Base-by-base conservation (phyloP, 2,113 vertebrate genomes). In the Octodon degus region DNA sequence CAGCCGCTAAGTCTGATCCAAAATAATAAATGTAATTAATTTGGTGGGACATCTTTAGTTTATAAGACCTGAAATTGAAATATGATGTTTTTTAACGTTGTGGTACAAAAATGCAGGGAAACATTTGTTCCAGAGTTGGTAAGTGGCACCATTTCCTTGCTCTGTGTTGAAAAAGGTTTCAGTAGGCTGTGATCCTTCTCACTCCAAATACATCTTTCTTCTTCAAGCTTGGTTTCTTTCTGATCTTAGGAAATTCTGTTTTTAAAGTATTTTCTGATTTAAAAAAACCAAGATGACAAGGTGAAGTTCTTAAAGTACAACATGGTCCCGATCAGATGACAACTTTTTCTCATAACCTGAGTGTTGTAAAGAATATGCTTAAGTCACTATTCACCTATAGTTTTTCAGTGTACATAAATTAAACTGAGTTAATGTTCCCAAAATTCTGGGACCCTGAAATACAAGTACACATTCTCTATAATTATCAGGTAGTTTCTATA, bases 41-140 rank as follows among this genome's bases (percentile, higher is more conserved):
- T 97, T 94, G 34, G 89, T 30, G 86, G 85, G 72, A 93, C 90
- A 96, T 93, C 90, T 97, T 97, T 96, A 96, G 85, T 92, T 95
- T 97, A 89, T 95, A 95, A 96, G 92, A 63, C 90, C 79, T 93
- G 89, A 94, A 96, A 96, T 97, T 95, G 95, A 96, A 97, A 97
- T 96, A 79, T 17, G 53, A 87, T 97, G 90, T 91, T 96, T 96
- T 95, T 97, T 67, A 90, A 94, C 62, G 79, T 22, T 86, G 89
- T 72, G 70, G 84, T 93, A 62, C 63, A 86, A 79, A 96, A 84
- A 85, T 47, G 68, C 32, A 68, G 65, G 76, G 72, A 86, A 91
- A 92, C 89, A 58, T 94, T 97, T 91, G 76, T 95, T 95, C 34
- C 81, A 65, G 79, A 89, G 32, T n/a, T 79, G 92, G 47, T 17